These are phyloP conservation scores for Tiliqua scincoides DNA, from an alignment of 2,113 vertebrate species.

Conservation along the genomic window DNA sequence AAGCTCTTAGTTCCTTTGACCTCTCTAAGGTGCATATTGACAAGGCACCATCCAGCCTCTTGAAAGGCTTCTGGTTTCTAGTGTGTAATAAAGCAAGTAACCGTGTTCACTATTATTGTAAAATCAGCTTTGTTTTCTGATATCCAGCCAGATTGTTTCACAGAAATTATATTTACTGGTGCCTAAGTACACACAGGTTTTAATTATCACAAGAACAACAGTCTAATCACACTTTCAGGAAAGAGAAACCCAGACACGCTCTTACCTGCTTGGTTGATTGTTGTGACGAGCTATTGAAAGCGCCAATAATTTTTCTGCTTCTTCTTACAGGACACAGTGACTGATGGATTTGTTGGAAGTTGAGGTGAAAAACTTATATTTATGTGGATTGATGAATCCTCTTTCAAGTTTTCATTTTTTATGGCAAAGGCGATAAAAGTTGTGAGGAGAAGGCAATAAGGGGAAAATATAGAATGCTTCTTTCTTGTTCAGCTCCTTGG, in stretches of 20 bases:
- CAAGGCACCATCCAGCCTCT: background rate
- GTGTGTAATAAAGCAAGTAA: background rate
- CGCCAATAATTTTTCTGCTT: constrained; percentile 34
- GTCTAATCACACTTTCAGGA: background rate
- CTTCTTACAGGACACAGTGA: constrained; percentile 23
- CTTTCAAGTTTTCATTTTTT: constrained; percentile 42
- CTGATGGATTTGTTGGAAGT: constrained; percentile 25
- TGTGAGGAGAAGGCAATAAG: background rate
- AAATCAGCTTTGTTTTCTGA: background rate
- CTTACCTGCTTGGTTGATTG: constrained; percentile 8
- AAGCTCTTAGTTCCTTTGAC: background rate
- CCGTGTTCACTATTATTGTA: background rate
- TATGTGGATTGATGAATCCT: constrained; percentile 39
- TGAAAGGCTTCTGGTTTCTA: rapidly evolving
- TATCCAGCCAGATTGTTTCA: background rate
- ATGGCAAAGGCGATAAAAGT: constrained; percentile 28
- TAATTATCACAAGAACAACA: background rate
- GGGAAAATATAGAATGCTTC: constrained; percentile 21
- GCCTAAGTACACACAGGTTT: background rate
- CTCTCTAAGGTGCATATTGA: background rate
- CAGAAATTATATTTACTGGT: background rate
- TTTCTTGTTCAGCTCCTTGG: constrained; percentile 14
- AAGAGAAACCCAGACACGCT: background rate
- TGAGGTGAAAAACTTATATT: constrained; percentile 46
- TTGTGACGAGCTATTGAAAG: constrained; percentile 28